Evolutionary conservation across 2,113 vertebrate species (phyloP).

Genomic region (Callipepla squamata): DNA sequence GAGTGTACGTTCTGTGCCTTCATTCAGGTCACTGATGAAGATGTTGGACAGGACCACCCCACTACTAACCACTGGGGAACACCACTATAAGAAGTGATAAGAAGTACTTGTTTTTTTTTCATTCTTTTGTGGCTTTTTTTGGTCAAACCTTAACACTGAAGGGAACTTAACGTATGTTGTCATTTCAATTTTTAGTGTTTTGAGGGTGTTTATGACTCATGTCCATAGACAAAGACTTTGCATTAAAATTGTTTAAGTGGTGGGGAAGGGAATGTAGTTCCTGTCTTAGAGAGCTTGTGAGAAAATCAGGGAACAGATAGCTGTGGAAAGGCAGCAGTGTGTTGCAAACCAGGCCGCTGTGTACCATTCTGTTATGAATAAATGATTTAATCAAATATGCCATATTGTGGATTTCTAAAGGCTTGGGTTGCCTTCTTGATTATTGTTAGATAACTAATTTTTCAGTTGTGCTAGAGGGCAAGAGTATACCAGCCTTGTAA

Average conservation of each 20-base stretch:
- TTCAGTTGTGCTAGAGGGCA: neutral
- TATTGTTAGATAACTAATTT: neutral
- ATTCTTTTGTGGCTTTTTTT: neutral
- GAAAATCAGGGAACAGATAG: neutral
- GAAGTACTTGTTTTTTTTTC: neutral
- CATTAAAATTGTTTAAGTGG: fast-evolving
- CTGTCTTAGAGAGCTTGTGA: neutral
- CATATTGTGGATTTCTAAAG: neutral
- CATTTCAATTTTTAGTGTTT: neutral
- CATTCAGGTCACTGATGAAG: no score
- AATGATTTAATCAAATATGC: neutral
- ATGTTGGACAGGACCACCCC: no score
- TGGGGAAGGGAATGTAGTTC: neutral
- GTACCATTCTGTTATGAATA: fast-evolving
- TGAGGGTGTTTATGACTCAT: neutral
- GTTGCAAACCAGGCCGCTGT: neutral
- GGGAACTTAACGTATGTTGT: neutral
- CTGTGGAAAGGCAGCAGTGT: neutral
- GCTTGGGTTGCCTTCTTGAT: neutral
- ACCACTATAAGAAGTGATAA: neutral
- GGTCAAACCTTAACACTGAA: neutral
- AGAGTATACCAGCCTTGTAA: neutral
- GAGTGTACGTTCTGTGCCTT: no score
- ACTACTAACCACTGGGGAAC: no score
- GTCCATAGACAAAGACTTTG: neutral